phyloP scores from a whole-genome alignment of 2,888 invertebrate genomes.

The Meliscaeva auricollis region DNA sequence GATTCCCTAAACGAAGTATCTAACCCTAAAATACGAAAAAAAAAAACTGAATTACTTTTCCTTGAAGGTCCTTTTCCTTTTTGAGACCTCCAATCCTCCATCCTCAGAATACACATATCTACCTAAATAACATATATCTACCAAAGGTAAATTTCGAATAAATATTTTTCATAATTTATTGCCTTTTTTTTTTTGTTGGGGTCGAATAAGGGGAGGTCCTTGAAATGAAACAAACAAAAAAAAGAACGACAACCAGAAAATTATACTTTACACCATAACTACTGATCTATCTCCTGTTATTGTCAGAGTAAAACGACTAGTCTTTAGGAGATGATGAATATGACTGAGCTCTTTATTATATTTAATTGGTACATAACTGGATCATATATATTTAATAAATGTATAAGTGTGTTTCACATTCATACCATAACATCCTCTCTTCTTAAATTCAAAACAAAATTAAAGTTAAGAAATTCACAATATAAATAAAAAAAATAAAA shows the following conservation, averaged over 20 bases:
- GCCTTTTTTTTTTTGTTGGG: slow-evolving; percentile 30
- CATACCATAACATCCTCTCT: too few species aligned
- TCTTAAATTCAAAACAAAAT: too few species aligned
- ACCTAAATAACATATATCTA: neutral
- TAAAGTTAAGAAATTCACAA: too few species aligned
- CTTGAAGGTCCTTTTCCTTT: slow-evolving; percentile 21
- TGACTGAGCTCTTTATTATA: too few species aligned
- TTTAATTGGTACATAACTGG: too few species aligned
- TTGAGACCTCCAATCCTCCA: neutral
- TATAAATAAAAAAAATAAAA: too few species aligned
- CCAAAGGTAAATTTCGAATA: slow-evolving; percentile 64
- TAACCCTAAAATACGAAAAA: slow-evolving; percentile 24
- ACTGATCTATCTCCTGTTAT: slow-evolving; percentile 64
- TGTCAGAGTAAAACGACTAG: too few species aligned
- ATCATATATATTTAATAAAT: too few species aligned
- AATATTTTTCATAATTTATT: slow-evolving; percentile 75
- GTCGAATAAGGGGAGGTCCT: neutral
- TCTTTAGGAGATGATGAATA: too few species aligned
- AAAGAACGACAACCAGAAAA: slow-evolving; percentile 60
- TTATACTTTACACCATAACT: slow-evolving; percentile 55
- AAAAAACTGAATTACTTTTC: neutral
- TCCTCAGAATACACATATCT: too few species aligned
- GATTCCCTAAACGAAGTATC: neutral
- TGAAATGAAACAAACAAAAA: too few species aligned
- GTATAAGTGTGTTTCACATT: too few species aligned